These are phyloP conservation scores for Eustalomyia histrio DNA, from an alignment of 2,888 invertebrate species.

Conservation along the genomic window DNA sequence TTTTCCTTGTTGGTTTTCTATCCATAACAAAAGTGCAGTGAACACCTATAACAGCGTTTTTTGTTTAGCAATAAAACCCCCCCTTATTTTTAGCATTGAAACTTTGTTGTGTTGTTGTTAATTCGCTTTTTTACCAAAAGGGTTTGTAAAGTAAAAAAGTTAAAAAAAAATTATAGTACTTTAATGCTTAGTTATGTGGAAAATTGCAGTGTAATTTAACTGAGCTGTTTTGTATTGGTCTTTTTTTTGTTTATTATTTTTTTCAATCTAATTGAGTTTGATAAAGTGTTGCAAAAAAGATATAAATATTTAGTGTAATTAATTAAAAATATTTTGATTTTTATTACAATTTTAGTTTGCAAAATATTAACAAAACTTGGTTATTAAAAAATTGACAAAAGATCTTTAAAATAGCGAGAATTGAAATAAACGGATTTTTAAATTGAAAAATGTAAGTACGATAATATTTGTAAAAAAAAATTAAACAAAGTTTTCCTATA, in stretches of 20 bases:
- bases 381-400: background rate
- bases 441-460: background rate
- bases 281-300: background rate
- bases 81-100: conserved; percentile 52
- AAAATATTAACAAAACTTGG: background rate
- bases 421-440: background rate
- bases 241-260: background rate
- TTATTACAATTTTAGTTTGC: background rate
- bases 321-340: background rate
- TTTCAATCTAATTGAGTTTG: background rate
- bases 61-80: conserved; percentile 24
- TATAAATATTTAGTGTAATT: background rate
- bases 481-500: no score
- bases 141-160: conserved; percentile 28
- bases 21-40: conserved; percentile 51
- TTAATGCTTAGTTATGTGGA: conserved; percentile 58
- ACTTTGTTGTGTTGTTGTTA: conserved; percentile 31
- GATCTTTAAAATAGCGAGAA: background rate
- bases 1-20: conserved; percentile 14
- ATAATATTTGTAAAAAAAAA: no score
- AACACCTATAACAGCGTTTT: conserved; percentile 54
- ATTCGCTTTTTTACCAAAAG: background rate
- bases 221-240: conserved; percentile 6
- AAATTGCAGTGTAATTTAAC: conserved; percentile 59
- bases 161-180: conserved; percentile 23